Evolutionary conservation across 2,113 vertebrate genomes (phyloP).

Genomic region (Ciconia boyciana): DNA sequence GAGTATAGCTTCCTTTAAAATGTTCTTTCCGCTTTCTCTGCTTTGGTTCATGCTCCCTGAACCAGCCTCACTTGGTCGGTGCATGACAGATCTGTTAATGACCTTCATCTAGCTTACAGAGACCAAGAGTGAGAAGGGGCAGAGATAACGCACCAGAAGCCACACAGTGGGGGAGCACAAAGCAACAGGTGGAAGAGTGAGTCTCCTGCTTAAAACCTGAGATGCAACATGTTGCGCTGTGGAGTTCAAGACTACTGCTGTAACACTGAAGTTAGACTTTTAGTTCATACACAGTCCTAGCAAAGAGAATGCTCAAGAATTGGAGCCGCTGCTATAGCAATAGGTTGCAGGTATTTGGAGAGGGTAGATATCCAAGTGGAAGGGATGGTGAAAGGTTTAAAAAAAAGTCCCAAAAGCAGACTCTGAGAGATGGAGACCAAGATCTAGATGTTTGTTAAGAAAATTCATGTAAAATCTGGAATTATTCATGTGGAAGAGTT

Average conservation of each 20-base stretch:
- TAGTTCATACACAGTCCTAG: neutral
- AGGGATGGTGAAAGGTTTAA: neutral
- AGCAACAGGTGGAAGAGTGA: neutral
- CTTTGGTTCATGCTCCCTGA: neutral
- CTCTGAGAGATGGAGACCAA: neutral
- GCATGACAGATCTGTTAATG: neutral
- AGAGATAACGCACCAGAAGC: neutral
- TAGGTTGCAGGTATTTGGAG: neutral
- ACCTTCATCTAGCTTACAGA: neutral
- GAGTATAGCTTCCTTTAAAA: neutral
- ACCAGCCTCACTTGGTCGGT: neutral
- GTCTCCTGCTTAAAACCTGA: neutral
- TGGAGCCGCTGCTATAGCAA: neutral
- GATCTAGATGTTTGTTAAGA: neutral
- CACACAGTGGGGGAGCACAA: accelerated
- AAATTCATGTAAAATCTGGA: neutral
- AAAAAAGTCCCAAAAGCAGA: neutral
- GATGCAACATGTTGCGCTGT: neutral
- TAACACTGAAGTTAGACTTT: neutral
- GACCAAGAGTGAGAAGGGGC: neutral
- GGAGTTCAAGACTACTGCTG: neutral
- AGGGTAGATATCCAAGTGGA: neutral
- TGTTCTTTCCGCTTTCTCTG: neutral
- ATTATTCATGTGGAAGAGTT: neutral
- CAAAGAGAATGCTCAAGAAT: neutral